Base-by-base conservation (phyloP, 2,113 vertebrate genomes). In the Caranx melampygus region DNA sequence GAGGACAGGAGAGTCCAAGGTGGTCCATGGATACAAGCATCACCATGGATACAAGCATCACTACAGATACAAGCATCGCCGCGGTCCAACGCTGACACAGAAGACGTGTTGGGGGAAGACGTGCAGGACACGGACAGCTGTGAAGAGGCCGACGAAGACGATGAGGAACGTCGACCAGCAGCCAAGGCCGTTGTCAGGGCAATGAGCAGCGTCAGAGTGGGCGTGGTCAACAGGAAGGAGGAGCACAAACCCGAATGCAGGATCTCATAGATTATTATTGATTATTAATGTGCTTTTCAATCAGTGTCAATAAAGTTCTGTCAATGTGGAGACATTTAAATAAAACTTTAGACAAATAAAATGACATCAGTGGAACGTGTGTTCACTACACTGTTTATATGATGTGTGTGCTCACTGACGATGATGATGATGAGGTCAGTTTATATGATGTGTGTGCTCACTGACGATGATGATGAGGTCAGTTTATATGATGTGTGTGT, bases 111-210 rank as follows among this genome's bases (percentile, higher is more conserved):
- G 20, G 51, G 55, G 40, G 40, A 26, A 42, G 33, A n/a, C 10
- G 21, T 75, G 0, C 78, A 64, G n/a, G 63, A 88, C n/a, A 14
- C 92, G 65, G 92, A 94, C 68, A 93, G 93, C 69, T 94, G 92
- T 37, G 87, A 92, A 54, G 93, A 93, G 61, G 92, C 85, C 4
- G 45, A 20, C 0, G 71, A 78, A 21, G 49, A 89, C 31, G 26
- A 11, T 1, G 3, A 3, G 6, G 45, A 8, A 8, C 40, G 7
- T 2, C 35, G 52, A 11, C 16, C 51, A 34, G 64, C 7, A 45
- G 35, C 0, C 1, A 40, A 69, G 9, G 44, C 2, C 6, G 35
- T n/a, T 0, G 14, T 2, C 14, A n/a, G 13, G 6, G 42, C 1
- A 44, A 3, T 0, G 16, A 51, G 31, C 16, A 10, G 34, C 9